Base-by-base conservation (phyloP, 2,888 invertebrate species). In the Cataglyphis cursor region DNA sequence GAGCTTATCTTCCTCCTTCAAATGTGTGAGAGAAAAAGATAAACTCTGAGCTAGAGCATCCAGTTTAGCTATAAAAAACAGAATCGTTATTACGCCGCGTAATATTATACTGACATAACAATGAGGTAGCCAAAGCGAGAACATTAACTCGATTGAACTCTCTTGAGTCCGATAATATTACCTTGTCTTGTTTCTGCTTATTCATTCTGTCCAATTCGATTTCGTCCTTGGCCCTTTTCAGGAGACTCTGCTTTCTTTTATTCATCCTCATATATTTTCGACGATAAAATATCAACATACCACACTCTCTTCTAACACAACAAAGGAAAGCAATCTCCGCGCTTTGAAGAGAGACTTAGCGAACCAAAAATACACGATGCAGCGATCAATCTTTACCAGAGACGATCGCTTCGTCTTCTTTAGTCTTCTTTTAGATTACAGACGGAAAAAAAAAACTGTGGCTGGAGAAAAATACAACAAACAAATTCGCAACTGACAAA, bases 201-300 rank as follows among this genome's bases (percentile, higher is more conserved):
- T 92, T 90, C 89, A 91, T 91, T 78, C 93, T 91, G 80, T 93
- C 93, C 88, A 94, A 89, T 85, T 91, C 92, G 68, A 94, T 90
- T 87, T 94, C 94, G 89, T 94, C 94, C 90, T 94, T 94, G 83
- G 94, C 94, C 83, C 91, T 90, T 81, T 90, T 91, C 84, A 94
- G 85, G 51, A 93, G 92, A 87, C 90, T 93, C 4, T 91, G 87
- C 74, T 88, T 92, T 81, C 88, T 92, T 89, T 88, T 87, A 87
- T 85, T 87, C 86, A 84, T 87, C 87, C 87, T 89, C 54, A 64
- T 65, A 51, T 28, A 62, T 57, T 82, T 61, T 57, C 24, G 61
- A 70, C 76, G 81, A 81, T 28, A 48, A 61, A 21, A 51, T 59
- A 66, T 41, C 48, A 70, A 64, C 62, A 35, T 41, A 31, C 21